Conservation (phyloP, 2,113 vertebrate species). For the Toxotes chatareus region DNA sequence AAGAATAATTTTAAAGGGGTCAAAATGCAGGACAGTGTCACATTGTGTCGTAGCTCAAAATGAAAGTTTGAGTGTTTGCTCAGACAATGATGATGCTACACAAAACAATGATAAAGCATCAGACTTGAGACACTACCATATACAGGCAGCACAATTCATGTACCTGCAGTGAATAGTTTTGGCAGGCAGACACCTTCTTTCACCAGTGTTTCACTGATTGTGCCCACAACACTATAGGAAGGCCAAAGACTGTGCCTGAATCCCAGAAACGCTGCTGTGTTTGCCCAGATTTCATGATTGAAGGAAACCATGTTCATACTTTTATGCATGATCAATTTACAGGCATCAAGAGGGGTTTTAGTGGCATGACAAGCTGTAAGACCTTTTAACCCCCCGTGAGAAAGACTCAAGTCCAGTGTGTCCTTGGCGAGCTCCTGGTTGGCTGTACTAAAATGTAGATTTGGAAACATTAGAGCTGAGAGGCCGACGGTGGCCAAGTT, state of each 20-base stretch:
- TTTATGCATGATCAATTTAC: conserved; percentile 10
- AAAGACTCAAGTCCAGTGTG: not conserved
- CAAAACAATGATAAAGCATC: not conserved
- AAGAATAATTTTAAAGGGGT: not conserved
- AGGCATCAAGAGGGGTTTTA: not conserved
- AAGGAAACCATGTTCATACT: not conserved
- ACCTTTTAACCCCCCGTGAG: not conserved
- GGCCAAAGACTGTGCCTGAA: not conserved
- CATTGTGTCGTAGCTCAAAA: too few relatives aligned
- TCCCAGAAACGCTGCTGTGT: conserved; percentile 4
- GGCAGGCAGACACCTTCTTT: not conserved
- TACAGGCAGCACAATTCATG: not conserved
- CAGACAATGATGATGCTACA: too few relatives aligned
- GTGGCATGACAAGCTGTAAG: not conserved
- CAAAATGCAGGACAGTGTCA: not conserved
- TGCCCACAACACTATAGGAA: not conserved
- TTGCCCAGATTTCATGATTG: conserved; percentile 18
- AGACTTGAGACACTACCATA: not conserved
- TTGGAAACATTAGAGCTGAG: not conserved
- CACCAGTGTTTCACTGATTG: not conserved
- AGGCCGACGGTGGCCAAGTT: not conserved
- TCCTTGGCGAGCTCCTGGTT: not conserved
- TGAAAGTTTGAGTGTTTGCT: too few relatives aligned
- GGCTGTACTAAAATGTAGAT: not conserved
- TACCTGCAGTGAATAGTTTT: not conserved